Evolutionary conservation across 1,140 invertebrate species (phyloP), one percentile per base, ranked within the genome.

Genomic region (Oncopodura yosiiana): DNA sequence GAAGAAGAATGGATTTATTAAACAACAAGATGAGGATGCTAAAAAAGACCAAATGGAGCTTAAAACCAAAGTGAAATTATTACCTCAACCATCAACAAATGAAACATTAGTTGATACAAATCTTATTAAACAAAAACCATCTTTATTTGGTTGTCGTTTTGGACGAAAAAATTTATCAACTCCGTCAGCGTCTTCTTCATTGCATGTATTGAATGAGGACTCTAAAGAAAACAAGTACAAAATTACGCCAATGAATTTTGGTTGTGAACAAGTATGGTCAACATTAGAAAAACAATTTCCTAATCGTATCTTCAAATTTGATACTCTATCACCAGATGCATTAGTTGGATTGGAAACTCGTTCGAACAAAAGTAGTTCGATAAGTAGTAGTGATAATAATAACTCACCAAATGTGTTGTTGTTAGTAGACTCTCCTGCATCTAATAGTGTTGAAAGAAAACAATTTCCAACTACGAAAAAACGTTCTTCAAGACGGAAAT

Each of bases 241-340:
- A 6, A 21, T 11, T 8, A 8, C 12, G 5, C 39, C 39, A 11
- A 42, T 9, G 39, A 11, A 9, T 8, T 9, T 42, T 6, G 6
- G 39, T 32, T 26, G 39, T 24, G 16, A 27, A 11, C 11, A 32
- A 6, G 16, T 45, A 14, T 56, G 56, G 55, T 34, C 11, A 14
- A 9, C 21, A 24, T 19, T 48, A 30, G 18, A 12, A 2, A n/a
- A 21, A 27, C 21, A 14, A 11, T 42, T 46, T 11, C n/a, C 29
- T 21, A 43, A 55, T 3, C 53, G 49, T 38, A 57, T 61, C 36
- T 74, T 81, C 68, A 71, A 76, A 49, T 82, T 82, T 69, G 69
- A 73, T 32, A 73, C 70, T 43, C 75, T 75, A 2, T 83, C 80
- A 0, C 79, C 79, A 21, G 78, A 81, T 68, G 74, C 23, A 39